Conservation (phyloP, 1,140 invertebrate species). For the Drosophila sp. region DNA sequence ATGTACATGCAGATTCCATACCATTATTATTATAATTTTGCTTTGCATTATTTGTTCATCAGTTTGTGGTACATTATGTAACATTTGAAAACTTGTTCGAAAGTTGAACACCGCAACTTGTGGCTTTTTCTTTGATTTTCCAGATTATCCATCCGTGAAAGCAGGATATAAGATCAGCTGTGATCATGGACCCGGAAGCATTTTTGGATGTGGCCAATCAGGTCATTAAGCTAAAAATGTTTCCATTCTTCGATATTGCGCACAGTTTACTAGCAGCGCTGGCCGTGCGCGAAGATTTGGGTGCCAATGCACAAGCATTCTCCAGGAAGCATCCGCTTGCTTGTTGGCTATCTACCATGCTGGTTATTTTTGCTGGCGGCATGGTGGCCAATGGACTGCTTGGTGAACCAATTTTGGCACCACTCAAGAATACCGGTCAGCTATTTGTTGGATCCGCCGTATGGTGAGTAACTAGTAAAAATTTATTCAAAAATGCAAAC, state of each 20-base stretch:
- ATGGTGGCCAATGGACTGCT: conserved; percentile 97
- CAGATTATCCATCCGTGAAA: conserved; percentile 64
- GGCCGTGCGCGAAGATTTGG: conserved; percentile 97
- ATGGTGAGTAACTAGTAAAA: conserved; percentile 87
- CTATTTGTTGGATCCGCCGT: conserved; percentile 94
- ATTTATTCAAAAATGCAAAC: too few relatives aligned
- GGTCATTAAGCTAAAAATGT: conserved; percentile 99
- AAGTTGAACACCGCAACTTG: background rate
- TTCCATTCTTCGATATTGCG: conserved; percentile 99
- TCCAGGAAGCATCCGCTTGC: conserved; percentile 98
- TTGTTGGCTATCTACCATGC: conserved; percentile 98
- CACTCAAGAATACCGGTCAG: conserved; percentile 97
- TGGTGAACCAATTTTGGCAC: conserved; percentile 96
- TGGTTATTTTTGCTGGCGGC: conserved; percentile 98
- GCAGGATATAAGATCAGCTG: conserved; percentile 64
- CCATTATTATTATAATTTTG: too few relatives aligned
- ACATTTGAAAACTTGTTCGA: background rate
- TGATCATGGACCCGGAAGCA: conserved; percentile 95
- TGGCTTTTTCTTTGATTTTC: background rate
- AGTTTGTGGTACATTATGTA: conserved; percentile 7
- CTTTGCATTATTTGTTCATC: background rate
- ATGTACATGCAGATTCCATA: too few relatives aligned
- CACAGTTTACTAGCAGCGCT: conserved; percentile 95
- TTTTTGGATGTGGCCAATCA: conserved; percentile 98
- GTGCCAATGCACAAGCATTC: conserved; percentile 94